These are phyloP conservation scores for Tamias sibiricus DNA, from an alignment of 2,113 vertebrate genomes.

Conservation along the genomic window DNA sequence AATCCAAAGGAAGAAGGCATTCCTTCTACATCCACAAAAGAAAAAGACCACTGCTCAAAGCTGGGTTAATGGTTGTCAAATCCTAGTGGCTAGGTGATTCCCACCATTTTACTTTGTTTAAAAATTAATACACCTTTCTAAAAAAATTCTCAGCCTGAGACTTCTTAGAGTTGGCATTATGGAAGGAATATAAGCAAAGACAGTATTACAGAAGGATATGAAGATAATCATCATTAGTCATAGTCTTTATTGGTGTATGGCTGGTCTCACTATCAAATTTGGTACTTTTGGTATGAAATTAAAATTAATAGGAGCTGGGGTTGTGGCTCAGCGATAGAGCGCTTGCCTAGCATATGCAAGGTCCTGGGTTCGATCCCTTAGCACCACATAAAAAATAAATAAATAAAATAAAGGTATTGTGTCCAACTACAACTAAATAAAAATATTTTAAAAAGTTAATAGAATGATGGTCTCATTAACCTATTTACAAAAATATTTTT, in stretches of 20 bases:
- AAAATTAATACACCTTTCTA: slow-evolving; percentile 31
- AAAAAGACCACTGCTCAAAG: neutral
- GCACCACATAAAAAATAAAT: no score
- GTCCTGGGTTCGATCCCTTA: no score
- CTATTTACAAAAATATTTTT: neutral
- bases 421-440: no score
- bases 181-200: neutral
- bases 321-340: no score
- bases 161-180: neutral
- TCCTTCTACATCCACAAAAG: slow-evolving; percentile 26
- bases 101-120: slow-evolving; percentile 20
- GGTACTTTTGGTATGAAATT: slow-evolving; percentile 33
- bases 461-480: neutral
- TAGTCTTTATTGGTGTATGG: neutral
- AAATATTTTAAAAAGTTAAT: no score
- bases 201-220: neutral
- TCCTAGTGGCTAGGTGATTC: neutral
- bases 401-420: no score
- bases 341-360: no score
- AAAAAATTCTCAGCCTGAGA: neutral
- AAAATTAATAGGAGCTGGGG: slow-evolving; percentile 34
- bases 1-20: slow-evolving; percentile 48
- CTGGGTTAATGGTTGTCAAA: neutral
- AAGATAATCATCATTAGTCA: neutral
- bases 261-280: slow-evolving; percentile 25